Percentiles rank a stretch among this genome's conserved stretches.
These are phyloP conservation scores for Anarrhichthys ocellatus DNA, from an alignment of 2,113 vertebrate genomes.

Conservation along the genomic window DNA sequence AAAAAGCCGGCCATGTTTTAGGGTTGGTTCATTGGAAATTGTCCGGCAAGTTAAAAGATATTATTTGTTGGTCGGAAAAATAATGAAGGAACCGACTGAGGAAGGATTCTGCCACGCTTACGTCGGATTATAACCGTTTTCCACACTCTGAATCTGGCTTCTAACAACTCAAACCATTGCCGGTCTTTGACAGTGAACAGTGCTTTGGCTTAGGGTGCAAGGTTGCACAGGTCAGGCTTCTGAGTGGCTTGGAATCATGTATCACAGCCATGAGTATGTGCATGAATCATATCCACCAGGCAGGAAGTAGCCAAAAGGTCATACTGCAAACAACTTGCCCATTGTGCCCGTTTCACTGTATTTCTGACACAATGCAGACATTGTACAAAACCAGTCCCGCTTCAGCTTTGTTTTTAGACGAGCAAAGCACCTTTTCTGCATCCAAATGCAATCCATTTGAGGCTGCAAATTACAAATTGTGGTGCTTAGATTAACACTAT, in stretches of 20 bases:
- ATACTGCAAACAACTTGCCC: not conserved
- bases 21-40: not conserved
- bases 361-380: not conserved
- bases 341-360: not conserved
- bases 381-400: not conserved
- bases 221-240: not conserved
- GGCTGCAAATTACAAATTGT: not conserved
- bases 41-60: not conserved
- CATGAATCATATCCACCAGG: slow-evolving; percentile 2
- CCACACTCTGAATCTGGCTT: not conserved
- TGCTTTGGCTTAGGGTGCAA: not conserved
- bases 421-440: not conserved
- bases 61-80: slow-evolving; percentile 1
- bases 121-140: not conserved
- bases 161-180: not conserved
- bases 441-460: not conserved
- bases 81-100: not conserved
- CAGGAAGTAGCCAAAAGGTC: not conserved
- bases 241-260: slow-evolving; percentile 1
- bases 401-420: not conserved
- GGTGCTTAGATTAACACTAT: not conserved
- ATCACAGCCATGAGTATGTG: not conserved
- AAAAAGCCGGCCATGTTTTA: not conserved
- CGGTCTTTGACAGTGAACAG: not conserved
- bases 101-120: not conserved